phyloP scores from a whole-genome alignment of 2,888 invertebrate genomes.

The Neoaliturus tenellus region DNA sequence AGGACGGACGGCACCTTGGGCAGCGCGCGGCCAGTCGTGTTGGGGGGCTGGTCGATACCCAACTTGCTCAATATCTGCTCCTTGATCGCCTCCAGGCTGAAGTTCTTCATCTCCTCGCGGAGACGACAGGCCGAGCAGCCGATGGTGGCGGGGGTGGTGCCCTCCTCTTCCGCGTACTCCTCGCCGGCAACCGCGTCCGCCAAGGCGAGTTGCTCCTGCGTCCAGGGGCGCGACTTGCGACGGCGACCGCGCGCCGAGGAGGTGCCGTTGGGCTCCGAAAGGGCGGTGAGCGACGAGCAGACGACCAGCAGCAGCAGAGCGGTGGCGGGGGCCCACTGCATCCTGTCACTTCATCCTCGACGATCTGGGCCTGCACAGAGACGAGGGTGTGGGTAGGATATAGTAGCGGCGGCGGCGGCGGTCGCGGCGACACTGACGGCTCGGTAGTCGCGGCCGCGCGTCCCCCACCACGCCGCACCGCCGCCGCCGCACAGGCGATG shows the following conservation, averaged over 20 bases:
- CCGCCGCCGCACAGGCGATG: constrained; percentile 24
- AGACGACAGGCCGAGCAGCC: constrained; percentile 75
- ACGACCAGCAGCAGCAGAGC: constrained; percentile 50
- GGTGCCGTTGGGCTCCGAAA: constrained; percentile 38
- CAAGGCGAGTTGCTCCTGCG: constrained; percentile 38
- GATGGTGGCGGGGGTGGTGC: constrained; percentile 55
- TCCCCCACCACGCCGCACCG: constrained; percentile 52
- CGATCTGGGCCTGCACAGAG: not conserved
- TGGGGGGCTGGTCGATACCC: constrained; percentile 77
- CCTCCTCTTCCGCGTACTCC: constrained; percentile 42
- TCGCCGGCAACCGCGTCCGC: constrained; percentile 52
- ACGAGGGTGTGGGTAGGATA: not conserved
- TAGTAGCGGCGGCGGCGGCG: not conserved
- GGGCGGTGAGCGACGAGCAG: constrained; percentile 17
- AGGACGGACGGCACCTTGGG: constrained; percentile 71
- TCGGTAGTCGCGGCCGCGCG: not conserved
- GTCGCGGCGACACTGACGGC: constrained; percentile 30
- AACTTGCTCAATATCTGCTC: constrained; percentile 78
- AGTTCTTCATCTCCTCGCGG: constrained; percentile 76
- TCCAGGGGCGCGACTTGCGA: constrained; percentile 41
- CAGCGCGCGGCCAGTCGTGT: constrained; percentile 77
- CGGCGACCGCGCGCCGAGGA: constrained; percentile 40
- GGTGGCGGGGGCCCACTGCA: constrained; percentile 53
- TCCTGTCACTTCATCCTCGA: constrained; percentile 42
- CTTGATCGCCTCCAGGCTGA: constrained; percentile 77